Evolutionary conservation across 2,888 invertebrate genomes (phyloP).

Genomic region (Melanargia galathea): DNA sequence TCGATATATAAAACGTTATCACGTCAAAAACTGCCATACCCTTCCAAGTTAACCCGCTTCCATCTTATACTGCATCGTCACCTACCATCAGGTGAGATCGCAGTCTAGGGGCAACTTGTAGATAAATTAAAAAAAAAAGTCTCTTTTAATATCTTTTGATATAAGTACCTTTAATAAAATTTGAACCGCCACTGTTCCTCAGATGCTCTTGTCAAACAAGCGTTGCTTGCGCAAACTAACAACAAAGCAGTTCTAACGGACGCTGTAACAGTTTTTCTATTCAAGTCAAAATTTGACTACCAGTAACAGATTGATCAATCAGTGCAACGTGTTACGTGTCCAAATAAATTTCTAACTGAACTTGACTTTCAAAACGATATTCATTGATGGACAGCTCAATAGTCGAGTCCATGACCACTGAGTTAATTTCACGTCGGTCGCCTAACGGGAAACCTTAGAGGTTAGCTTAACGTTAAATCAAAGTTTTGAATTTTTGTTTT

Average conservation of each 20-base stretch:
- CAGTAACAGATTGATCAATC: slow-evolving; percentile 13
- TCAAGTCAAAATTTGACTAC: slow-evolving; percentile 9
- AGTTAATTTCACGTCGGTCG: slow-evolving; percentile 44
- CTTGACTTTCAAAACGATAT: slow-evolving; percentile 20
- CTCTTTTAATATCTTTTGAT: no score
- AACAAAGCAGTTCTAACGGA: slow-evolving; percentile 16
- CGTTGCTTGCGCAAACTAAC: not conserved
- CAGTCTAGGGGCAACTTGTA: no score
- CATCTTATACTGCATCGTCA: no score
- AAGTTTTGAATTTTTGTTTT: not conserved
- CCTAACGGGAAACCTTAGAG: slow-evolving; percentile 48
- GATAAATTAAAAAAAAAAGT: no score
- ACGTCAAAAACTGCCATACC: no score
- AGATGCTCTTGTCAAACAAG: not conserved
- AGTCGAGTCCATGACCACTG: slow-evolving; percentile 37
- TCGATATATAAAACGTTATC: no score
- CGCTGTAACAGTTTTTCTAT: slow-evolving; percentile 1
- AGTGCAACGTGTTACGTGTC: slow-evolving; percentile 7
- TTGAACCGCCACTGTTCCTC: not conserved
- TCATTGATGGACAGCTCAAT: slow-evolving; percentile 26
- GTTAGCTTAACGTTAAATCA: slow-evolving; percentile 31
- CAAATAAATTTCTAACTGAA: slow-evolving; percentile 13
- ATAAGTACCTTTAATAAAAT: not conserved
- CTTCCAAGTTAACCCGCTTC: no score
- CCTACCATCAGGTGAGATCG: no score